Evolutionary conservation across 2,797 vertebrate species (phyloP).

Genomic region (Mycteria americana): DNA sequence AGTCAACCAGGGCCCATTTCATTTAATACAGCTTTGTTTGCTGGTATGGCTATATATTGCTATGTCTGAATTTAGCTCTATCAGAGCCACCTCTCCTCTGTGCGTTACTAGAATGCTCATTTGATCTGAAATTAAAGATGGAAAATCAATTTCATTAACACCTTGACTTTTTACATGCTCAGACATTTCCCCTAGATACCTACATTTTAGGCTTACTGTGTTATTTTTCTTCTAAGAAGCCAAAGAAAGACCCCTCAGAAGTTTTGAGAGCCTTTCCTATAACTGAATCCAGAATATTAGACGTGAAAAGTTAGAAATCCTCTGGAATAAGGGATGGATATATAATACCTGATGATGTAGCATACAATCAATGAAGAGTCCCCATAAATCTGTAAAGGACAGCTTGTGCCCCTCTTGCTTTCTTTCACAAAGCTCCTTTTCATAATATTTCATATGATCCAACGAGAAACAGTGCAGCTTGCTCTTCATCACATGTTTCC

Average conservation of each 20-base stretch:
- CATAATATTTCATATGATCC: constrained; percentile 70
- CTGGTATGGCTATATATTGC: background rate
- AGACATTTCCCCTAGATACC: background rate
- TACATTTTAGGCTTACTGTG: background rate
- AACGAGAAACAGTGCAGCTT: constrained; percentile 66
- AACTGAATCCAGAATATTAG: background rate
- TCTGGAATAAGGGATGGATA: background rate
- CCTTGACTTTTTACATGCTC: background rate
- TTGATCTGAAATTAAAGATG: background rate
- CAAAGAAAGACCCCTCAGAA: background rate
- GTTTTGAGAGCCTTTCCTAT: background rate
- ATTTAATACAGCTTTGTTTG: background rate
- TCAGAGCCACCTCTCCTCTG: background rate
- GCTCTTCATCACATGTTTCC: constrained; percentile 44
- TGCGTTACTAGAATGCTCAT: background rate
- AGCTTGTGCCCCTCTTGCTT: constrained; percentile 51
- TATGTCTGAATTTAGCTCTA: background rate
- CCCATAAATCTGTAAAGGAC: constrained; percentile 76
- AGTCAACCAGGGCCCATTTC: background rate
- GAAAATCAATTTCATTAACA: background rate
- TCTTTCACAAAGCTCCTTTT: constrained; percentile 59
- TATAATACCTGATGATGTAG: constrained; percentile 70
- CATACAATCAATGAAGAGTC: constrained; percentile 77
- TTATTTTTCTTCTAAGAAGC: background rate
- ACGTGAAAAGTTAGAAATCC: background rate